phyloP scores from a whole-genome alignment of 2,113 vertebrate genomes.

The Mus pahari region DNA sequence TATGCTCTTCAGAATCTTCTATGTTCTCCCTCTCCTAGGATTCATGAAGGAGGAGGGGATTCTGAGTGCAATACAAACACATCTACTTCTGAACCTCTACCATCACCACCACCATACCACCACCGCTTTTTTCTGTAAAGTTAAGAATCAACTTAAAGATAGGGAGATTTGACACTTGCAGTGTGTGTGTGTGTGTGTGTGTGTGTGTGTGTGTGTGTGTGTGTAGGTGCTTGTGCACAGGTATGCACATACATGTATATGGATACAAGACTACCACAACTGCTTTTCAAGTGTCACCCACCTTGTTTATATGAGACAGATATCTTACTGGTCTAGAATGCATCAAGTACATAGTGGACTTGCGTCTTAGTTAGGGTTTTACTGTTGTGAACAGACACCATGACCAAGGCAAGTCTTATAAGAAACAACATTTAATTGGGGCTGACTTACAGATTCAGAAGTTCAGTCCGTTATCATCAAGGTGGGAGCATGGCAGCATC shows the following conservation, averaged over 20 bases:
- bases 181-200: background rate
- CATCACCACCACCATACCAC: too few species aligned
- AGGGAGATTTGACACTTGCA: background rate
- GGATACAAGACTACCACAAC: background rate
- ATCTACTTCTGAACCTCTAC: background rate
- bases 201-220: background rate
- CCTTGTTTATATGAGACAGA: background rate
- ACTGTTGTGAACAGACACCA: too few species aligned
- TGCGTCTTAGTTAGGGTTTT: too few species aligned
- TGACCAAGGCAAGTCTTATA: too few species aligned
- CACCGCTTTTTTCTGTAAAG: background rate
- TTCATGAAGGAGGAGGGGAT: background rate
- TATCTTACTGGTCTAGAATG: background rate
- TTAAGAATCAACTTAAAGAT: background rate
- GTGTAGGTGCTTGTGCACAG: background rate
- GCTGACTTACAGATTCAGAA: too few species aligned
- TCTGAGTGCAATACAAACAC: background rate
- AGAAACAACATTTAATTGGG: too few species aligned
- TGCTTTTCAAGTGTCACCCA: background rate
- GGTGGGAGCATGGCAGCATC: too few species aligned
- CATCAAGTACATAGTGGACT: background rate
- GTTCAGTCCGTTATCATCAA: too few species aligned
- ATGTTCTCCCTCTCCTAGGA: background rate
- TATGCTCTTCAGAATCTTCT: background rate
- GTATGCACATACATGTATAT: background rate